Evolutionary conservation across 2,113 vertebrate genomes (phyloP).

Genomic region (Rhadina sibilatrix): DNA sequence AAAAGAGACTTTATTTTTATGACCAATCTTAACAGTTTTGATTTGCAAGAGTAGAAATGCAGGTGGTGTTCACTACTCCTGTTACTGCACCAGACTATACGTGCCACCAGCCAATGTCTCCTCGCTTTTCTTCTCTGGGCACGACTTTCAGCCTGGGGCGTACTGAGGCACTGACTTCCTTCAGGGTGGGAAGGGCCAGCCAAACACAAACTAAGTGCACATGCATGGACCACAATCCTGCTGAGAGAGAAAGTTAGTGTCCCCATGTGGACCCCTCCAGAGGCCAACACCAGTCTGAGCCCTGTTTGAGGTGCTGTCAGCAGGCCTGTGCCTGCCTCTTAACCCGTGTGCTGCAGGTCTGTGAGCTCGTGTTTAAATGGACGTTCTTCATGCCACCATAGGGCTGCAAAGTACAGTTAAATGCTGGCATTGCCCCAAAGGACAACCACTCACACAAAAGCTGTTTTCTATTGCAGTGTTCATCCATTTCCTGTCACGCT

Average conservation of each 20-base stretch:
- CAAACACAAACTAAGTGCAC: not conserved
- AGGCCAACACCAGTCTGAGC: not conserved
- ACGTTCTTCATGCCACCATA: not conserved
- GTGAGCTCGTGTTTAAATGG: not conserved
- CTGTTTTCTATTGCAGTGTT: not conserved
- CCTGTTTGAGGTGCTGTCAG: not conserved
- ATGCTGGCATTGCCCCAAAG: not conserved
- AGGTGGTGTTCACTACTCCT: not conserved
- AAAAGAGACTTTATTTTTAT: not conserved
- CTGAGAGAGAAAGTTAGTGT: not conserved
- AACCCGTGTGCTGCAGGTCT: not conserved
- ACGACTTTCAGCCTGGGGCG: not conserved
- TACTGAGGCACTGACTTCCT: not conserved
- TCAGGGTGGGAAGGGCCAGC: not conserved
- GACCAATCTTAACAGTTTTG: not conserved
- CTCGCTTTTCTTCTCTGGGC: not conserved
- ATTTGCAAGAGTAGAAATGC: not conserved
- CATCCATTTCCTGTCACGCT: not conserved
- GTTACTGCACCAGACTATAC: not conserved
- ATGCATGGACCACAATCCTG: not conserved
- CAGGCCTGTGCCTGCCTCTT: not conserved
- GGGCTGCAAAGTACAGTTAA: not conserved
- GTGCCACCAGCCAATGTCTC: not conserved
- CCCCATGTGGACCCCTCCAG: not conserved
- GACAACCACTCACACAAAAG: not conserved